A percentile compares a stretch with the other conserved stretches of the same genome.
Conservation (phyloP, 1,140 invertebrate genomes). For the Drosophila nigrodunni region DNA sequence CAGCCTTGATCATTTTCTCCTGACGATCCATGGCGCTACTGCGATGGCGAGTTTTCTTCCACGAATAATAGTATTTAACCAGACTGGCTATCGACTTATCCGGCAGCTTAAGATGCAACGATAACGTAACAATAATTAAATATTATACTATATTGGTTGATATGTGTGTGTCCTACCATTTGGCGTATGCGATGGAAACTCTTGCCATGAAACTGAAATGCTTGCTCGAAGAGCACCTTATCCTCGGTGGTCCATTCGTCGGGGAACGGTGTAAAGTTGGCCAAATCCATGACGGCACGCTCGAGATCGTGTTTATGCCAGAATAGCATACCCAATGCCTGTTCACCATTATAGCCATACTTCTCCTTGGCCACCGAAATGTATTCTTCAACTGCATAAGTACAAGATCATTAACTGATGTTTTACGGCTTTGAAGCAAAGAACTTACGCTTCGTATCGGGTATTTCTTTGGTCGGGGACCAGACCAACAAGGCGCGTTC, state of each 20-base stretch:
- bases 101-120: constrained; percentile 88
- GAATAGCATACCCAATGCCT: constrained; percentile 98
- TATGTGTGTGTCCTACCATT: constrained; percentile 90
- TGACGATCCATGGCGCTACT: constrained; percentile 95
- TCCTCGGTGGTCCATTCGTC: constrained; percentile 99
- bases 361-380: constrained; percentile 98
- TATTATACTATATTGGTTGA: neutral
- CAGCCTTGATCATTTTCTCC: constrained; percentile 85
- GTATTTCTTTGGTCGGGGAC: constrained; percentile 95
- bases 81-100: constrained; percentile 98
- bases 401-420: neutral
- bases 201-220: constrained; percentile 99
- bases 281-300: constrained; percentile 95
- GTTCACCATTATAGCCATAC: constrained; percentile 98
- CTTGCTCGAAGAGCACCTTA: constrained; percentile 98
- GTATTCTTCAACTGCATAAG: constrained; percentile 94
- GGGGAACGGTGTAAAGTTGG: constrained; percentile 98
- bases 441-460: constrained; percentile 92
- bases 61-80: constrained; percentile 99
- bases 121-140: neutral
- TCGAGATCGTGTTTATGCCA: constrained; percentile 99
- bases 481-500: constrained; percentile 97
- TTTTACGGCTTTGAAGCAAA: neutral
- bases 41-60: constrained; percentile 97
- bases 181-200: constrained; percentile 98